A percentile compares a stretch with the other conserved stretches of the same genome.
Conservation (phyloP, 2,113 vertebrate genomes). For the Limnothrissa miodon region DNA sequence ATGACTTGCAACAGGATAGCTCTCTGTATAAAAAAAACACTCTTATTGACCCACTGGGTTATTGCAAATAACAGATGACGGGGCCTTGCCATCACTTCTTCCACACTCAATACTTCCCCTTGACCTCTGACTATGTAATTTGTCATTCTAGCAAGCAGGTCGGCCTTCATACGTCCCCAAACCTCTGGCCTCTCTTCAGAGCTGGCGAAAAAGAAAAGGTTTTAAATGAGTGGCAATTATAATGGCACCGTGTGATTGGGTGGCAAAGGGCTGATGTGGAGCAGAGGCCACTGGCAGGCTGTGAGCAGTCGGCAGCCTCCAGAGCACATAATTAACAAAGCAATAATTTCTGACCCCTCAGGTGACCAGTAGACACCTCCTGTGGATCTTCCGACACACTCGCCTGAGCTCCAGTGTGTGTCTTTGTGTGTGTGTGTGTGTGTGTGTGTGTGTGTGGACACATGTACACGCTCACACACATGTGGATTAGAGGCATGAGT, state of each 20-base stretch:
- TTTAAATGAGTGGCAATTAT: conserved; percentile 66
- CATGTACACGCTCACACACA: not conserved
- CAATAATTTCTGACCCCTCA: conserved; percentile 47
- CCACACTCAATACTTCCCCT: conserved; percentile 41
- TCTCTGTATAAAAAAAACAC: not conserved
- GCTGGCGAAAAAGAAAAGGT: conserved; percentile 46
- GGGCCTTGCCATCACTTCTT: conserved; percentile 42
- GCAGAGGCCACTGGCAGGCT: conserved; percentile 28
- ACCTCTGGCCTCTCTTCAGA: conserved; percentile 30
- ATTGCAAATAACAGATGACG: not conserved
- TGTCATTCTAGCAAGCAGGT: conserved; percentile 58
- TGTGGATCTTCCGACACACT: not conserved
- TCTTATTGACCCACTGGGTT: not conserved
- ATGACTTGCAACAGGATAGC: not conserved
- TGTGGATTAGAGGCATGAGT: not conserved
- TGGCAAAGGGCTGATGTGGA: conserved; percentile 41
- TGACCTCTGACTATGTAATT: conserved; percentile 49
- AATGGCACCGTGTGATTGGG: conserved; percentile 53
- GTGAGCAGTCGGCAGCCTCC: conserved; percentile 24
- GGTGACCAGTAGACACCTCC: not conserved
- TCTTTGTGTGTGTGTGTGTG: not conserved
- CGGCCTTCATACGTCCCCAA: conserved; percentile 30
- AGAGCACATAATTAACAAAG: conserved; percentile 48
- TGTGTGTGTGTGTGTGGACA: no score
- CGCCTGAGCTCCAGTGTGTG: no score